Base-by-base conservation (phyloP, 2,797 vertebrate genomes). In the Brachyrhaphis roseni region DNA sequence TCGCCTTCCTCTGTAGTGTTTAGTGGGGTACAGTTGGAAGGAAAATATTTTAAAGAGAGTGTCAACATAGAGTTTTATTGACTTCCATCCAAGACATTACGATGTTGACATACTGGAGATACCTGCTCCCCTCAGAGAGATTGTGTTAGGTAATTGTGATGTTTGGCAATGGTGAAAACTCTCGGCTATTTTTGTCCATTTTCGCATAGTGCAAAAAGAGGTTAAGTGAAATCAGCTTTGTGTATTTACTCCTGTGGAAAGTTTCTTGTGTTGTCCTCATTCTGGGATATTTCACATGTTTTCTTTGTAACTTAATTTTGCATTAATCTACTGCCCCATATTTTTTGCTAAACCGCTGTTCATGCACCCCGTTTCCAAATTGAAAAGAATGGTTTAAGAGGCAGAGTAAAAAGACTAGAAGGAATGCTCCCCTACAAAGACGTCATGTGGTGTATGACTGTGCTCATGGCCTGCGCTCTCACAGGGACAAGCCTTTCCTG, bases 381-480 rank as follows among this genome's bases (percentile, higher is more conserved):
- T 3, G 89, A 89, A 91, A 91, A 93, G 82, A 87, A 89, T 92
- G 90, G 88, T 90, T 94, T 93, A 91, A 70, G 86, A 90, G 75
- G 87, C 86, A 87, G 86, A 82, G 84, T 55, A 85, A 84, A 90
- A 86, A 90, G 90, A 87, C 87, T 74, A 76, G 53, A 72, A 94
- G 89, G 94, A 96, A 95, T 95, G 93, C 94, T 95, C 90, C 91
- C 92, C 91, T 88, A 87, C 91, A 89, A 86, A 89, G 94, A 90
- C 90, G 83, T 94, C 93, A 93, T 94, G 93, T 79, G 84, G 94
- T 86, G 91, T 91, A 84, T 91, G 91, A 94, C 91, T 91, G 85
- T 78, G 86, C 90, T 86, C 91, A 87, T 87, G 76, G 84, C 90
- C 91, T 82, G 51, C 83, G 77, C 84, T 86, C 83, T 84, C 76